Percentiles rank a stretch among this genome's conserved stretches.
Evolutionary conservation across 2,113 vertebrate genomes (phyloP).

Genomic region (Neofelis nebulosa): DNA sequence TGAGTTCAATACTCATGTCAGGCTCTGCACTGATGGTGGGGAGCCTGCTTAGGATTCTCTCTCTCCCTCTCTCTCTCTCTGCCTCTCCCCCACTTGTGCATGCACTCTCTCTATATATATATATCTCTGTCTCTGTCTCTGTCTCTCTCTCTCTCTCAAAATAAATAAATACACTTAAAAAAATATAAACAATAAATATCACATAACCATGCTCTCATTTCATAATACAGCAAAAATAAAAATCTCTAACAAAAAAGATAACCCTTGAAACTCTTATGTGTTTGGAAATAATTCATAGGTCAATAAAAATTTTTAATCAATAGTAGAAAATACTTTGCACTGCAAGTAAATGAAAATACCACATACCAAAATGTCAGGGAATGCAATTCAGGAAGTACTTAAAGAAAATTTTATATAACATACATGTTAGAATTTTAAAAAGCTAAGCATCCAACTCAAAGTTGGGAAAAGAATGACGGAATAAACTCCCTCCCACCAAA

Average conservation of each 20-base stretch:
- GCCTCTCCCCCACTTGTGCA: too few species aligned
- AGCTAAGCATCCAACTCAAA: background rate
- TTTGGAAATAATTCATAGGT: slow-evolving; percentile 14
- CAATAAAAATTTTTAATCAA: slow-evolving; percentile 1
- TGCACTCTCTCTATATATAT: too few species aligned
- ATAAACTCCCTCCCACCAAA: background rate
- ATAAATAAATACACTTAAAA: too few species aligned
- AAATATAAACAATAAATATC: background rate
- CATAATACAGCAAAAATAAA: background rate
- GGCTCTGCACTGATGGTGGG: too few species aligned
- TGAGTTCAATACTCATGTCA: too few species aligned
- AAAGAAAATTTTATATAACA: background rate
- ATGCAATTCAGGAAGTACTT: background rate
- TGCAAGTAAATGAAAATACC: background rate
- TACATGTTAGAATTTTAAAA: background rate
- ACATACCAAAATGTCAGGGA: background rate
- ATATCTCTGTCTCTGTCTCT: too few species aligned
- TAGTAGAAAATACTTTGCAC: background rate
- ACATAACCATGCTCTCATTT: background rate
- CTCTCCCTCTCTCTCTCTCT: too few species aligned
- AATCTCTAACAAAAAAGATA: background rate
- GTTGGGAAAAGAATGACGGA: background rate
- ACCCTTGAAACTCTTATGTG: background rate
- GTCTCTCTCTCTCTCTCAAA: too few species aligned
- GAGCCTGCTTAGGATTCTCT: too few species aligned